These are phyloP conservation scores for Aplysina aerophoba DNA, from an alignment of 37 sponge, comb jelly and placozoan genomes.

Conservation along the genomic window DNA sequence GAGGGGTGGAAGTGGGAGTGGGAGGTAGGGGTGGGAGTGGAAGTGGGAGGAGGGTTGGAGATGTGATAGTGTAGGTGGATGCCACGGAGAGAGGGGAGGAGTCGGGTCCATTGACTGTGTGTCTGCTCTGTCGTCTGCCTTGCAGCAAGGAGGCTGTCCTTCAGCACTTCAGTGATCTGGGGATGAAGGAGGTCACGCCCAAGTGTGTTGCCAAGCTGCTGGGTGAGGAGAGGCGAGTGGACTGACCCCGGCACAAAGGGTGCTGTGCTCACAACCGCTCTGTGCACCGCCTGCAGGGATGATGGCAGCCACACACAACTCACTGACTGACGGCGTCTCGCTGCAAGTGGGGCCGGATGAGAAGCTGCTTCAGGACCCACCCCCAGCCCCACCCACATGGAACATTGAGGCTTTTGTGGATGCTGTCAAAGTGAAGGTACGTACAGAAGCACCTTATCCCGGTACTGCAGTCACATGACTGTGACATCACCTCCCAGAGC, in stretches of 20 bases:
- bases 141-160: slow-evolving; percentile 78
- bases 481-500: slow-evolving; percentile 43
- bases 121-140: neutral
- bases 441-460: neutral
- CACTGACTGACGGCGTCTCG: slow-evolving; percentile 72
- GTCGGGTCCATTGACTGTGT: neutral
- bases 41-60: too few relatives aligned
- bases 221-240: slow-evolving; percentile 53
- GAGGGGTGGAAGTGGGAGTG: too few relatives aligned
- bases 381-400: slow-evolving; percentile 76
- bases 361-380: slow-evolving; percentile 45
- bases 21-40: too few relatives aligned
- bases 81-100: too few relatives aligned
- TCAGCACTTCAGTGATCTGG: slow-evolving; percentile 82
- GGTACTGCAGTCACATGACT: neutral
- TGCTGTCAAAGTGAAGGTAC: slow-evolving; percentile 69
- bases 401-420: slow-evolving; percentile 77
- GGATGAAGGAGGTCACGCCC: slow-evolving; percentile 61
- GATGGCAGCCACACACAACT: slow-evolving; percentile 75
- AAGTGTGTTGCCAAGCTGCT: slow-evolving; percentile 81
- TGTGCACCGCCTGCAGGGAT: slow-evolving; percentile 51
- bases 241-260: too few relatives aligned
- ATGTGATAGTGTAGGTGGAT: too few relatives aligned
- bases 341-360: slow-evolving; percentile 53
- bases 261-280: neutral